phyloP scores from a whole-genome alignment of 2,888 invertebrate genomes.

The Callosobruchus maculatus region DNA sequence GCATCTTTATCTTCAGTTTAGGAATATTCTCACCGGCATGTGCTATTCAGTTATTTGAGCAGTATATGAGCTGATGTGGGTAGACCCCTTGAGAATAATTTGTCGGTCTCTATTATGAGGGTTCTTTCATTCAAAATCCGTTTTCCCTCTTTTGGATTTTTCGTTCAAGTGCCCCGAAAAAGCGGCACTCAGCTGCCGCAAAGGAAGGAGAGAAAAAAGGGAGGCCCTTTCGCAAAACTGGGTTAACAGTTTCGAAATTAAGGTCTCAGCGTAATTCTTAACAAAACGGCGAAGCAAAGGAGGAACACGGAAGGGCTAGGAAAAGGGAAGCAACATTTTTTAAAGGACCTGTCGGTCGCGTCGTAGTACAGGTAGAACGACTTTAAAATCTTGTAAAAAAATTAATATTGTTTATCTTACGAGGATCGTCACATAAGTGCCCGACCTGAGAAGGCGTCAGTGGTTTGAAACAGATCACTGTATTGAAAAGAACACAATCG shows the following conservation, averaged over 20 bases:
- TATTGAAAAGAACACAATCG: too few relatives aligned
- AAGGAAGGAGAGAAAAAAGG: background rate
- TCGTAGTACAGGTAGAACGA: background rate
- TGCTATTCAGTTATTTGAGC: too few relatives aligned
- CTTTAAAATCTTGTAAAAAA: background rate
- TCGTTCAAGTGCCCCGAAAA: background rate
- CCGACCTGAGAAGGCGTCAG: too few relatives aligned
- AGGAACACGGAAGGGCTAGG: background rate
- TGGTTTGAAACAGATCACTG: too few relatives aligned
- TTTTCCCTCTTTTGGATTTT: background rate
- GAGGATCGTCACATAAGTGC: too few relatives aligned
- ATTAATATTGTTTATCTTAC: too few relatives aligned
- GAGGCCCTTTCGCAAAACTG: background rate
- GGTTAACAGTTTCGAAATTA: conserved; percentile 11
- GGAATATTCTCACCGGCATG: too few relatives aligned
- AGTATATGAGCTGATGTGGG: too few relatives aligned
- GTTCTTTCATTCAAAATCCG: background rate
- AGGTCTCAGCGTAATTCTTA: conserved; percentile 4
- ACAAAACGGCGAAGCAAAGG: conserved; percentile 6
- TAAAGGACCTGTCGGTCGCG: conserved; percentile 4
- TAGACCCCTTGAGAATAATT: background rate
- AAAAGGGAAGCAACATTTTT: conserved; percentile 1
- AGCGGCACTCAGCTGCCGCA: background rate
- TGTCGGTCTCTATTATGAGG: background rate
- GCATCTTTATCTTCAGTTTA: too few relatives aligned